These are phyloP conservation scores for Eulemur coronatus DNA, from an alignment of 2,797 vertebrate genomes.

Conservation along the genomic window DNA sequence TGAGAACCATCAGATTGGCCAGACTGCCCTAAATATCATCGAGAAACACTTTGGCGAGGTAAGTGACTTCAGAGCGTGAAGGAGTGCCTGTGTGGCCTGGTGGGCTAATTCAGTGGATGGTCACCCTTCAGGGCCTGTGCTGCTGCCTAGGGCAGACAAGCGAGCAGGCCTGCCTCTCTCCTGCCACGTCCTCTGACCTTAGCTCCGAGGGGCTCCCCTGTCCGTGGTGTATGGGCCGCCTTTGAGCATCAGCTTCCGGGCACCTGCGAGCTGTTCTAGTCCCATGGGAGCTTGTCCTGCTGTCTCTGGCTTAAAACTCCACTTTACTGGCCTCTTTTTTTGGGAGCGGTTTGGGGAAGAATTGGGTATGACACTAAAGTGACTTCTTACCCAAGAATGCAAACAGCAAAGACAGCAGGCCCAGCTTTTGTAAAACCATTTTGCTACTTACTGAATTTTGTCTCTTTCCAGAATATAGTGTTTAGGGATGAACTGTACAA, in stretches of 20 bases:
- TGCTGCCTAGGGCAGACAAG: not conserved
- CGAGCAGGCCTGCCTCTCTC: not conserved
- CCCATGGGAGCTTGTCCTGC: not conserved
- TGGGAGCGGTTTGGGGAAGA: accelerated
- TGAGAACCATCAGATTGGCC: constrained; percentile 88
- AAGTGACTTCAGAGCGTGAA: not conserved
- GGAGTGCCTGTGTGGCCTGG: not conserved
- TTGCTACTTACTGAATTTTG: not conserved
- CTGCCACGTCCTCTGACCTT: not conserved
- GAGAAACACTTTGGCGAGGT: constrained; percentile 93
- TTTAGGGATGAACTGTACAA: not conserved
- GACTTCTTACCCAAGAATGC: not conserved
- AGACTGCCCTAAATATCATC: constrained; percentile 88
- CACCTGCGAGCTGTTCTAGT: not conserved
- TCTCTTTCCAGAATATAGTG: not conserved
- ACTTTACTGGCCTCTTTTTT: not conserved
- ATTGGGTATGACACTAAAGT: not conserved
- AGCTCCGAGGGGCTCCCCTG: not conserved
- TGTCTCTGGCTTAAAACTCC: not conserved
- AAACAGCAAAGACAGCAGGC: not conserved
- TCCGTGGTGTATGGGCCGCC: accelerated
- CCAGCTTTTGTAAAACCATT: not conserved
- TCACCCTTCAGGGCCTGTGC: not conserved
- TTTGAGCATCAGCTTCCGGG: not conserved
- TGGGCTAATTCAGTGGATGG: accelerated